Base-by-base conservation (phyloP, 2,888 invertebrate genomes). In the Periphyllus acericola region DNA sequence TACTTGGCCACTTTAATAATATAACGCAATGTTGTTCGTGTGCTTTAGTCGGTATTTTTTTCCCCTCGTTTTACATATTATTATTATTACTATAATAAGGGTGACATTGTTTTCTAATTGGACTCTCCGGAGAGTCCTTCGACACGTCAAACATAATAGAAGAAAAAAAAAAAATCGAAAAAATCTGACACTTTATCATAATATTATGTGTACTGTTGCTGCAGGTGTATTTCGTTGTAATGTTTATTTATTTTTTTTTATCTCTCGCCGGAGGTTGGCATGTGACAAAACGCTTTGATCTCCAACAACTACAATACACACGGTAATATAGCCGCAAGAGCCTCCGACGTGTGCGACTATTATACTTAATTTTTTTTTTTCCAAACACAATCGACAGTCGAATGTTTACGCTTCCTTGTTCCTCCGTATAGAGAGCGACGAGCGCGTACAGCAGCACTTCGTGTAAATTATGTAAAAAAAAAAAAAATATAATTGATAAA, bases 51-150 rank as follows among this genome's bases (percentile, higher is more conserved):
- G 29, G 29, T 17, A 29, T 79, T 79, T 85, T 74, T 79, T 79
- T 4, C 36, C 4, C 6, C 9, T 32, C 52, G 46, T 0, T 60
- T 66, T 60, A 66, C 25, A 34, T 6, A 0, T 25, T 14, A 14
- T 46, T 14, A 11, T 11, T 46, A 11, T 60, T 60, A 21, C 46
- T 21, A 25, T 19, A 25, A 84, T 78, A 74, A 87, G 86, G 87
- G 87, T 79, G 75, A 66, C 46, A 66, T 80, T 81, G 81, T 87
- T 75, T 81, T 74, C 74, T 81, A 87, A 87, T 66, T 86, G 72
- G 87, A 25, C 60, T 21, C 75, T 6, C 21, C n/a, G 5, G 71
- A 72, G 86, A 72, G 86, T 86, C 86, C 86, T 86, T 86, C 86
- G 14, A 32, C n/a, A 19, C n/a, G 17, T 46, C 84, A 34, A n/a